Percentiles rank a stretch among this genome's conserved stretches.
Conservation (phyloP, 2,888 invertebrate genomes). For the Seira sanloemensis region DNA sequence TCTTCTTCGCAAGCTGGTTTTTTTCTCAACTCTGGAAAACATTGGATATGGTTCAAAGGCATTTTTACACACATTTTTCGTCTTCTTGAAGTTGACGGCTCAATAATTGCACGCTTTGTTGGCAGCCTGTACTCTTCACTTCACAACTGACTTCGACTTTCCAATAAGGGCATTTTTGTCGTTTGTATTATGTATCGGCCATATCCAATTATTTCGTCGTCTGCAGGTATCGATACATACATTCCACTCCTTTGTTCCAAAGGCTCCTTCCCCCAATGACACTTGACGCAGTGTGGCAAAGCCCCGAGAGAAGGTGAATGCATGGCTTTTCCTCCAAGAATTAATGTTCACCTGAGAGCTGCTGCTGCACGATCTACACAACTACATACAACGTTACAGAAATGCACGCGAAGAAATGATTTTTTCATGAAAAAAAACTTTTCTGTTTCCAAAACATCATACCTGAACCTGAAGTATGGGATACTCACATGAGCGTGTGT, state of each 20-base stretch:
- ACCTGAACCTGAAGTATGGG: not conserved
- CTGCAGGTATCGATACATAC: no score
- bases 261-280: no score
- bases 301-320: not conserved
- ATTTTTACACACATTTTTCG: not conserved
- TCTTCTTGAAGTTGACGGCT: not conserved
- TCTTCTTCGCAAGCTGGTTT: no score
- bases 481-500: no score
- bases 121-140: not conserved
- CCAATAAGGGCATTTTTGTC: no score
- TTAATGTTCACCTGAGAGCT: not conserved
- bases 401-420: slow-evolving; percentile 47
- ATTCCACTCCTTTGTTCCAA: no score
- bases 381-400: not conserved
- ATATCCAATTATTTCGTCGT: no score
- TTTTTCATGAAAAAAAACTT: slow-evolving; percentile 25
- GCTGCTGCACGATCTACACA: not conserved
- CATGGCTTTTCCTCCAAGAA: not conserved
- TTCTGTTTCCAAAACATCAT: not conserved
- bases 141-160: no score
- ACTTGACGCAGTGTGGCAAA: not conserved
- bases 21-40: not conserved
- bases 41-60: not conserved
- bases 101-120: not conserved
- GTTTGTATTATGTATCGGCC: no score